Base-by-base conservation (phyloP, 2,888 invertebrate genomes). In the Choristoneura rosaceana region DNA sequence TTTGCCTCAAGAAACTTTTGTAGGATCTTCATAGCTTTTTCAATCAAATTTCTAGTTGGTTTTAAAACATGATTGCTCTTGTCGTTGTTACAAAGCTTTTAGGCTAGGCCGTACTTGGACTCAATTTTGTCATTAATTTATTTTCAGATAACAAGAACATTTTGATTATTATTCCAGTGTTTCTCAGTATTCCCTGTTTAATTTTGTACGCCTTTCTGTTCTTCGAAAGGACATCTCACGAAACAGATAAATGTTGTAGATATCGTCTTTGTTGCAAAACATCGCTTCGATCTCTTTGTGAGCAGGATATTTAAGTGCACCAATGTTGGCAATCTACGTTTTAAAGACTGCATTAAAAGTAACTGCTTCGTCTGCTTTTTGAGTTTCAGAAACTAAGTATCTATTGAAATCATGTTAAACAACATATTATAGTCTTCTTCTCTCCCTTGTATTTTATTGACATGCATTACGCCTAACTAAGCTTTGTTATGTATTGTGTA, bases 221-320 rank as follows among this genome's bases (percentile, higher is more conserved):
- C 73, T 74, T 76, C 74, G 71, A 76, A 76, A 77, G 77, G 81
- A 79, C 79, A 79, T 79, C 78, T 81, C 70, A 82, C 84, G 83
- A 84, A 85, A 84, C 82, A 83, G 81, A 84, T 85, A 84, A 84
- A 86, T 84, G 82, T 82, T 82, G 76, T 78, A 80, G 79, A 86
- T 82, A 81, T 78, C 78, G 77, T 76, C 83, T 86, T 86, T 86
- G 84, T 84, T 78, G 82, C 78, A 81, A 80, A 77, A 83, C 80
- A 83, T 80, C 77, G 76, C 76, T 75, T 75, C 75, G 76, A 81
- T 85, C 81, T 83, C 79, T 83, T 82, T 84, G 79, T 81, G 75
- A 75, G 71, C 75, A 69, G 74, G 77, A 76, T 77, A 78, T 76
- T 80, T 76, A 67, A 74, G 70, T 66, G 68, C 73, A 74, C 74